phyloP scores from a whole-genome alignment of 2,888 invertebrate genomes.

The Atherix ibis region DNA sequence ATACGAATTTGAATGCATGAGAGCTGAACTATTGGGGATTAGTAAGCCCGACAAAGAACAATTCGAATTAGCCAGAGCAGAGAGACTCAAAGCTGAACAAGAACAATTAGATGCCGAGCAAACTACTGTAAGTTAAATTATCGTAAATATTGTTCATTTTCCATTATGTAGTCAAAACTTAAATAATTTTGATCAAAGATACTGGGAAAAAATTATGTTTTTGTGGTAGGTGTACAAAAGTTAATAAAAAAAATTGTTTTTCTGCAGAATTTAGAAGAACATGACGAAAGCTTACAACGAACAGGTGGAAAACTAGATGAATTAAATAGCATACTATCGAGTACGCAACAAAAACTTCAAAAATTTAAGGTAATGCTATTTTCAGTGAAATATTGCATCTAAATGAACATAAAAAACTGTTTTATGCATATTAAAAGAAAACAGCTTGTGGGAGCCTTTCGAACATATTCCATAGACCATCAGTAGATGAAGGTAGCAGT shows the following conservation, averaged over 20 bases:
- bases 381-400: too few relatives aligned
- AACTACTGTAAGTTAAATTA: conserved; percentile 25
- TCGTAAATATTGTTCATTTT: too few relatives aligned
- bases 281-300: conserved; percentile 46
- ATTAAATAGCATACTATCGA: conserved; percentile 59
- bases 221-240: background rate
- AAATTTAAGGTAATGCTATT: conserved; percentile 64
- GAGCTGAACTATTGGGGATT: conserved; percentile 61
- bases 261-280: conserved; percentile 44
- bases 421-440: conserved; percentile 35
- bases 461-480: conserved; percentile 43
- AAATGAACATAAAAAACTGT: conserved; percentile 7
- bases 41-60: conserved; percentile 50
- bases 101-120: conserved; percentile 35
- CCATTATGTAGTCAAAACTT: too few relatives aligned
- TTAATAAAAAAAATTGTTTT: background rate
- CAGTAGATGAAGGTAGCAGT: conserved; percentile 35
- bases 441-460: conserved; percentile 56
- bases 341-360: conserved; percentile 75
- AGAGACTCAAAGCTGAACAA: conserved; percentile 22
- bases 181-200: too few relatives aligned
- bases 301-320: conserved; percentile 61
- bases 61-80: conserved; percentile 42
- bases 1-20: conserved; percentile 61
- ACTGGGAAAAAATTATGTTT: conserved; percentile 2